Base-by-base conservation (phyloP, 2,888 invertebrate species). In the Carabus problematicus region DNA sequence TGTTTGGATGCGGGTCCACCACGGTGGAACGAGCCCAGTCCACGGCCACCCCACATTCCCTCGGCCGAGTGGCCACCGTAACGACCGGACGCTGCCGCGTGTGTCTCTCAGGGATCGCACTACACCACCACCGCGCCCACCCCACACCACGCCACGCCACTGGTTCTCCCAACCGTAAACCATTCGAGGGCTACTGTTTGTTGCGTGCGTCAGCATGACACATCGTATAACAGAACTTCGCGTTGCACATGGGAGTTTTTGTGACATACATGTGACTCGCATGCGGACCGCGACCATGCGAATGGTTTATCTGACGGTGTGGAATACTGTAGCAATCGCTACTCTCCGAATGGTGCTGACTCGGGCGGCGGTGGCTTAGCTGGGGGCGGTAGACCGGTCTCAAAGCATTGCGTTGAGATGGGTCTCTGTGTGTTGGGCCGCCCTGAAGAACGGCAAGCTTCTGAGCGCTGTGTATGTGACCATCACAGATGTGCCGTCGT, bases 11-110 rank as follows among this genome's bases (percentile, higher is more conserved):
- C 12, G 12, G 6, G 40, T 56, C 12, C 56, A 8, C 39, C 56
- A 39, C 19, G 29, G 3, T 8, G 19, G 18, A 8, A 9, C 55
- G 55, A 16, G 18, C 19, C 4, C 45, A 45, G 14, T 45, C 1
- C 45, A 14, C 1, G 45, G n/a, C 2, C 43, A 14, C n/a, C n/a
- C 45, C 45, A 14, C 45, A 45, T 45, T 40, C 56, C 29, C 39
- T 56, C 56, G 56, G 56, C 29, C 56, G 56, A 56, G 39, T 56
- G 56, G 39, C 56, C 56, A 12, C 56, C 70, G 76, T 75, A 8
- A 70, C 75, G 0, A 71, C 85, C 8, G 84, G 84, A 0, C 80
- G 52, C 52, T 16, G 19, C 52, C 19, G 83, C 0, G 81, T 83
- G 1, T 71, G 77, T 2, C 18, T 80, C 0, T 72, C 74, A 1